Evolutionary conservation across 2,888 invertebrate genomes (phyloP).

Genomic region (Magallana nippona): DNA sequence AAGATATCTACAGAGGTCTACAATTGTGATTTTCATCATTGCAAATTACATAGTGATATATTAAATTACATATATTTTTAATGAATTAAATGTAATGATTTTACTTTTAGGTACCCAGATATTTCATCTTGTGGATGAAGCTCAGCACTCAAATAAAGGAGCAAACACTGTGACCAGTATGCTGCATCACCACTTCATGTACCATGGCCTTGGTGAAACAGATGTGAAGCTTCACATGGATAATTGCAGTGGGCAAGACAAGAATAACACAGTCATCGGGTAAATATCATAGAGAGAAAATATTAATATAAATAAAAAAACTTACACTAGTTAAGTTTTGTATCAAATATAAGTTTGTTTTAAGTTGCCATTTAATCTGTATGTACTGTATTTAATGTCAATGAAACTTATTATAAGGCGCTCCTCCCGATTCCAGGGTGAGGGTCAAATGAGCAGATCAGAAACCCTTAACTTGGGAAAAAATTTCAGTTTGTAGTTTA

Average conservation of each 20-base stretch:
- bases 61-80: too few species aligned
- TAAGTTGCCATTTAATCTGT: background rate
- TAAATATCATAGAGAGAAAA: background rate
- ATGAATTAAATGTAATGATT: too few species aligned
- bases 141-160: constrained; percentile 31
- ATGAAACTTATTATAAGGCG: too few species aligned
- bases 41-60: too few species aligned
- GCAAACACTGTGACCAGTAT: constrained; percentile 26
- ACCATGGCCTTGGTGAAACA: constrained; percentile 54
- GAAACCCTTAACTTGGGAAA: too few species aligned
- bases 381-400: too few species aligned
- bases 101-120: background rate
- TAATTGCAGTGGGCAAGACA: constrained; percentile 61
- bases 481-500: too few species aligned
- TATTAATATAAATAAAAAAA: background rate
- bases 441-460: too few species aligned
- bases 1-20: too few species aligned
- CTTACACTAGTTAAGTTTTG: background rate
- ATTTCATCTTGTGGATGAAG: constrained; percentile 32
- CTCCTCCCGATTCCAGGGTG: too few species aligned
- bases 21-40: too few species aligned
- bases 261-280: constrained; percentile 51
- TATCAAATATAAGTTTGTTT: background rate
- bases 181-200: constrained; percentile 42
- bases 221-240: constrained; percentile 53